Conservation (phyloP, 2,113 vertebrate genomes). For the Gymnarchus niloticus region DNA sequence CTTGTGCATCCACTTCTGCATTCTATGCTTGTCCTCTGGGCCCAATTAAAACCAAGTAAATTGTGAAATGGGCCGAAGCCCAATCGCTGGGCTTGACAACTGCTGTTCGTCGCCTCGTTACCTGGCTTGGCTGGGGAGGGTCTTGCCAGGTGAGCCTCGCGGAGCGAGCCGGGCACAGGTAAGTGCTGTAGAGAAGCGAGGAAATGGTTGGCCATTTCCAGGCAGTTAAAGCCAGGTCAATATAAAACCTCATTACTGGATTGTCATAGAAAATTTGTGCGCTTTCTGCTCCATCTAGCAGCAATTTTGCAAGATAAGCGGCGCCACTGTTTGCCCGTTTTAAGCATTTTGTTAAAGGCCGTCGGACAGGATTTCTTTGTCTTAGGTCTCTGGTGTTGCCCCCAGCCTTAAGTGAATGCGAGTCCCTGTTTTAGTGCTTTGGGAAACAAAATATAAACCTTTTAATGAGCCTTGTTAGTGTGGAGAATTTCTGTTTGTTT, state of each 20-base stretch:
- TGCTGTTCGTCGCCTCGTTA: conserved; percentile 42
- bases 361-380: conserved; percentile 58
- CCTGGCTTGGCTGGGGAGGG: conserved; percentile 24
- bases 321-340: conserved; percentile 68
- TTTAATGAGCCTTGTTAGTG: neutral
- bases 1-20: conserved; percentile 28
- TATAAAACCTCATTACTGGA: conserved; percentile 76
- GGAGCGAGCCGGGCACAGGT: conserved; percentile 12
- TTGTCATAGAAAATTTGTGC: conserved; percentile 77
- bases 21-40: conserved; percentile 29
- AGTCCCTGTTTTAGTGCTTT: neutral
- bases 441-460: neutral
- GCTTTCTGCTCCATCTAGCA: conserved; percentile 76
- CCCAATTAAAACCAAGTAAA: conserved; percentile 38
- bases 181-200: conserved; percentile 38
- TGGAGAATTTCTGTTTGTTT: neutral
- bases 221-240: conserved; percentile 61
- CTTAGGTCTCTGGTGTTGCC: conserved; percentile 17
- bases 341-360: conserved; percentile 66
- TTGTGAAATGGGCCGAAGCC: conserved; percentile 50
- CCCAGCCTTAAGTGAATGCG: neutral
- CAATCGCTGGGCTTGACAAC: conserved; percentile 46
- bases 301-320: conserved; percentile 76
- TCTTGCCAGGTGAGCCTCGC: conserved; percentile 17
- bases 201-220: conserved; percentile 54